These are phyloP conservation scores for Epizoanthus fatuus DNA, from an alignment of 92 coral and sea anemone genomes.

Conservation along the genomic window DNA sequence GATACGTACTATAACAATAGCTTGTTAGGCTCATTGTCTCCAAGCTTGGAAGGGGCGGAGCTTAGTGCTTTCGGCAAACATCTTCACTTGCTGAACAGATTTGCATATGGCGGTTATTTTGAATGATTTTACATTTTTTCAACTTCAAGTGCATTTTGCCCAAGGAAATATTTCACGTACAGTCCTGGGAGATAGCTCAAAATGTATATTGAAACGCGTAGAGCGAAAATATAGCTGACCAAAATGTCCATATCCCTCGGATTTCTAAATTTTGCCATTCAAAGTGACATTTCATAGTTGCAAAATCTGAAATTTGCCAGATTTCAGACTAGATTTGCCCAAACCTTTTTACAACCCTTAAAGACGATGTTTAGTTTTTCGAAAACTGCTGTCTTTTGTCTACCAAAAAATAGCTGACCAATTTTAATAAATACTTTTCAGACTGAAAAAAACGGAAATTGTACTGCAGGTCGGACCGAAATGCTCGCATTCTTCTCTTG, in stretches of 20 bases:
- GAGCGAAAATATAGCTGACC: constrained; percentile 13
- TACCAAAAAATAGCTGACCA: constrained; percentile 6
- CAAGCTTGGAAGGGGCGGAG: no score
- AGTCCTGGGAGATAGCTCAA: constrained; percentile 3
- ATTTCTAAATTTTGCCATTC: no score
- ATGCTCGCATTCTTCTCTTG: constrained; percentile 16
- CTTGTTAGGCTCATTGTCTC: no score
- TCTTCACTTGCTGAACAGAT: no score
- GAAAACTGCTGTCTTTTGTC: constrained; percentile 1
- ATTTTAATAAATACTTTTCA: constrained; percentile 1
- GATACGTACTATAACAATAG: no score
- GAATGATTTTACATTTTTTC: no score
- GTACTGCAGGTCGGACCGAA: background rate
- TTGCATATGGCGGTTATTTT: no score
- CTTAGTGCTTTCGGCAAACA: no score
- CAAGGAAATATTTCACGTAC: background rate
- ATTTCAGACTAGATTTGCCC: no score
- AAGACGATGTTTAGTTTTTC: background rate
- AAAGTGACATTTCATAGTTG: no score
- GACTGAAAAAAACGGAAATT: background rate
- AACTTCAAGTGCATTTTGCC: no score
- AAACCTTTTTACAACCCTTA: background rate
- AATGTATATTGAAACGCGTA: background rate
- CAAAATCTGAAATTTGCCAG: no score
- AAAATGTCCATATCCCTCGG: background rate